Percentiles rank a stretch among this genome's conserved stretches.
phyloP scores from a whole-genome alignment of 2,113 vertebrate species.

The Bos indicus region DNA sequence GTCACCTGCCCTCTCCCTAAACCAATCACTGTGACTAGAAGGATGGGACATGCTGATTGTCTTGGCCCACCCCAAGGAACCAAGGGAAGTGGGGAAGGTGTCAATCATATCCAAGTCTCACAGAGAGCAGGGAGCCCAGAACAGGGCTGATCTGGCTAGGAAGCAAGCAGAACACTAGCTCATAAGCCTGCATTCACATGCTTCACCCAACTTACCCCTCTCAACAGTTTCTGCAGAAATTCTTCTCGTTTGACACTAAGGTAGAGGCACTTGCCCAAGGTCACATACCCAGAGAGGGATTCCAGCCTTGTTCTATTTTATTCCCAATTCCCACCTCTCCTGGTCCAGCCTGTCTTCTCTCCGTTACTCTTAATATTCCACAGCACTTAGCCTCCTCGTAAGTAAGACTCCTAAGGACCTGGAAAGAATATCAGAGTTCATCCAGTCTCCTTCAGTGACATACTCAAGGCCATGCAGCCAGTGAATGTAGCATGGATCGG shows the following conservation, averaged over 20 bases:
- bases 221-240: background rate
- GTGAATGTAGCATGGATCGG: background rate
- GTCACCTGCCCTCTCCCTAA: background rate
- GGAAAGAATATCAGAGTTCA: background rate
- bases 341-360: background rate
- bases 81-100: background rate
- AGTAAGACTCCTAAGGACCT: background rate
- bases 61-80: background rate
- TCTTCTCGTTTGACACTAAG: background rate
- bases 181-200: background rate
- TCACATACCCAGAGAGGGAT: background rate
- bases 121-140: background rate
- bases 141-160: background rate
- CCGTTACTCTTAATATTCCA: background rate
- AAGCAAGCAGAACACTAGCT: background rate
- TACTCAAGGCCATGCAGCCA: background rate
- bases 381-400: background rate
- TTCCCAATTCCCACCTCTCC: background rate
- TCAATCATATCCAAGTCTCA: background rate
- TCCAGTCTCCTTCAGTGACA: background rate
- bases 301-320: background rate
- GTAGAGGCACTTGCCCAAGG: background rate
- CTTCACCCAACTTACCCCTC: background rate
- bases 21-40: background rate
- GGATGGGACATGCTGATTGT: background rate